These are phyloP conservation scores for Sardinella longiceps DNA, from an alignment of 2,797 vertebrate genomes.

Conservation along the genomic window DNA sequence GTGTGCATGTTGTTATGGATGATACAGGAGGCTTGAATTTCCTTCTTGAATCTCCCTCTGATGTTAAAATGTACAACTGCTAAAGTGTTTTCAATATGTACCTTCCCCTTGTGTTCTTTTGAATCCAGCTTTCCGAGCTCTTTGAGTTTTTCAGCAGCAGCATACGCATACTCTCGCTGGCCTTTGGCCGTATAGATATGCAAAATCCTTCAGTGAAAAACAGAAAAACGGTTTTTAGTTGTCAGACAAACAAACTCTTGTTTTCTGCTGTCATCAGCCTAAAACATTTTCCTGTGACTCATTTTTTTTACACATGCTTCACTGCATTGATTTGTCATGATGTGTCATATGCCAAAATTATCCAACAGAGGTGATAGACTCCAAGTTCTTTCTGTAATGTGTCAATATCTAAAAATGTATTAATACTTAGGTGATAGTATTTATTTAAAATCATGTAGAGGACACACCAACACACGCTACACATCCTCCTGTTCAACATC, in stretches of 20 bases:
- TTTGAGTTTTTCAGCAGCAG: constrained; percentile 81
- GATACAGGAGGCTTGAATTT: no score
- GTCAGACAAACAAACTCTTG: no score
- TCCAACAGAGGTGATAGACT: not conserved
- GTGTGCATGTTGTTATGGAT: no score
- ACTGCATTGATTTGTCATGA: not conserved
- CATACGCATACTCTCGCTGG: constrained; percentile 80
- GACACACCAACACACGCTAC: no score
- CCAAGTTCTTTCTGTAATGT: not conserved
- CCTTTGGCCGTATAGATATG: constrained; percentile 89
- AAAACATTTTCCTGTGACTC: not conserved
- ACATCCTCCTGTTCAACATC: not conserved
- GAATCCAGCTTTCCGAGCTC: constrained; percentile 78
- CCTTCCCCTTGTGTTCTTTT: constrained; percentile 91
- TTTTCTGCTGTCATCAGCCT: no score
- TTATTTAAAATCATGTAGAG: not conserved
- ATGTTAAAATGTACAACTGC: no score
- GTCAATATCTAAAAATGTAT: no score
- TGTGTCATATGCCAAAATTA: constrained; percentile 14
- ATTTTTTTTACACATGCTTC: not conserved
- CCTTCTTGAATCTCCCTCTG: no score
- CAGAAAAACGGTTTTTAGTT: no score
- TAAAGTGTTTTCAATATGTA: constrained; percentile 60
- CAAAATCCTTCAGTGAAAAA: constrained; percentile 75
- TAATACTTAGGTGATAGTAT: not conserved